phyloP scores from a whole-genome alignment of 2,888 invertebrate species.

The Sympetrum striolatum region DNA sequence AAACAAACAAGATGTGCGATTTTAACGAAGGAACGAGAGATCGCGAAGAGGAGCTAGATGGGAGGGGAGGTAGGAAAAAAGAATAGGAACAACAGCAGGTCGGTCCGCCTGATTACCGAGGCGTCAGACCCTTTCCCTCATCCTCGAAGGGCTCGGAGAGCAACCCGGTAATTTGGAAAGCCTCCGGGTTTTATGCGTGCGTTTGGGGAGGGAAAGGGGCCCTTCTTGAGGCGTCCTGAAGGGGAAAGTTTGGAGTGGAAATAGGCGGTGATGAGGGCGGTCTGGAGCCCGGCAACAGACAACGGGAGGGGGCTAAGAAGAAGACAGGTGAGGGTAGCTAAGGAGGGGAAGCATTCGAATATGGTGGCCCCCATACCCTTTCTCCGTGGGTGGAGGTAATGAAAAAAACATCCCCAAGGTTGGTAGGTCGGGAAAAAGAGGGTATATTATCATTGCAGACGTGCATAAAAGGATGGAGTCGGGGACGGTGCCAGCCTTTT shows the following conservation, averaged over 20 bases:
- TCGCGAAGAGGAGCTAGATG: background rate
- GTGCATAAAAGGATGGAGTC: background rate
- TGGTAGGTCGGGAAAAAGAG: background rate
- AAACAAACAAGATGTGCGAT: slow-evolving; percentile 23
- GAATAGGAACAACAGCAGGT: background rate
- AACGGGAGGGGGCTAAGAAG: background rate
- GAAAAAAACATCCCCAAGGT: slow-evolving; percentile 18
- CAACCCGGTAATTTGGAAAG: slow-evolving; percentile 29
- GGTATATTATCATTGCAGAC: background rate
- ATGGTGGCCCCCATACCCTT: background rate
- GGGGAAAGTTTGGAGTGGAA: background rate
- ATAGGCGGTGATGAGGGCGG: background rate
- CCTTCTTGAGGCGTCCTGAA: background rate
- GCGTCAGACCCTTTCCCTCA: slow-evolving; percentile 19
- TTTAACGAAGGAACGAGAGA: slow-evolving; percentile 10
- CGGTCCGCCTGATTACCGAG: slow-evolving; percentile 13
- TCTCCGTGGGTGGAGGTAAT: background rate
- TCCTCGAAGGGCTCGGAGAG: background rate
- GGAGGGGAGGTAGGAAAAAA: background rate
- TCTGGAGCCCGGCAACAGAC: background rate
- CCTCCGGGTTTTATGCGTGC: background rate
- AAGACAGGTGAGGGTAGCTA: background rate
- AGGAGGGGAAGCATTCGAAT: background rate
- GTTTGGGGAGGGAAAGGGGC: background rate
- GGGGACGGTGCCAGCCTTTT: background rate